Base-by-base conservation (phyloP, 2,113 vertebrate genomes). In the Heterotilapia buettikoferi region DNA sequence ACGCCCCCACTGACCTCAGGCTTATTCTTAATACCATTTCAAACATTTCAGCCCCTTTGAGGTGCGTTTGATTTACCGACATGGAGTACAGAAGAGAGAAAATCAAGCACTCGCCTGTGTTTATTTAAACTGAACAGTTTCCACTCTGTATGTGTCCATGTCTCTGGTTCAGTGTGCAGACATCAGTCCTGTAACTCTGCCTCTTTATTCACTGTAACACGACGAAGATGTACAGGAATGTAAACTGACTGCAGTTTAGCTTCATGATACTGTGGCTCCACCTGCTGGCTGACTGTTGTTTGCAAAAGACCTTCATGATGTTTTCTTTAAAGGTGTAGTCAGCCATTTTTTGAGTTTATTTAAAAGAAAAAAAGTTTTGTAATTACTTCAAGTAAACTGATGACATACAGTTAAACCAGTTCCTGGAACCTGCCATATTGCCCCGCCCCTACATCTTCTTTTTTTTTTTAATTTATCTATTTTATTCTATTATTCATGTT, bases 1-100 rank as follows among this genome's bases (percentile, higher is more conserved):
- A 10, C 40, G 6, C 18, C 3, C 5, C 21, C 18, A 19, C 52
- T 26, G 63, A 88, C 52, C 81, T 61, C 43, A 33, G 82, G 90
- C 53, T 91, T 36, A 88, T 38, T 89, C 84, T 83, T 26, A 29
- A 61, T 31, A 40, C 29, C 11, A 31, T 88, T 90, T 91, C 85
- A 92, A 90, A 92, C 90, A 90, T 83, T 50, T 87, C 61, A 83
- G 29, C 19, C 33, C 18, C 52, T 88, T 85, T 90, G 80, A 71
- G 85, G 45, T 66, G 80, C 3, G 3, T 86, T 91, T 90, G 89
- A 90, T 92, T 92, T 91, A 79, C 45, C 36, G 84, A 31, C 18
- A 38, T 66, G 18, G 71, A 86, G 84, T 45, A 87, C 83, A 80
- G 56, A 78, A 80, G n/a, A 47, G 84, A 84, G 59, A 88, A 40